These are phyloP conservation scores for Agrotis ipsilon DNA, from an alignment of 2,888 invertebrate genomes.

Conservation along the genomic window DNA sequence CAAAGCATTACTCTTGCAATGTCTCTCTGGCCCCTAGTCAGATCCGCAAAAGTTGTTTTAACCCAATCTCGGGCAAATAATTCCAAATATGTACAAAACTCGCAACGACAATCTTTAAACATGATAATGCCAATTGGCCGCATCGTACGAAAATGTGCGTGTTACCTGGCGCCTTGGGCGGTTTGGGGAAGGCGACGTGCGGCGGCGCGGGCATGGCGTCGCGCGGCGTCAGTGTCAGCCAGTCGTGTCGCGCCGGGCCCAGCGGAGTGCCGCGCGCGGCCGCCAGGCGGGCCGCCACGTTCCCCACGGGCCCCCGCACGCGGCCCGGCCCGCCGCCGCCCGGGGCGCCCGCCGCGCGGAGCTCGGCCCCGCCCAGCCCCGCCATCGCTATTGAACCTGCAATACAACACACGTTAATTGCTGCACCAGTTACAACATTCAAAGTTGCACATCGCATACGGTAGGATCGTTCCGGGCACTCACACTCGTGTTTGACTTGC, in stretches of 20 bases:
- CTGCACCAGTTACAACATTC: not conserved
- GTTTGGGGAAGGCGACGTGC: conserved; percentile 96
- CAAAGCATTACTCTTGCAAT: not conserved
- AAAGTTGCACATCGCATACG: no score
- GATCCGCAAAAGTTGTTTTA: not conserved
- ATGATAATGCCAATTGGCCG: no score
- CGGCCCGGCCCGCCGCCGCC: conserved; percentile 79
- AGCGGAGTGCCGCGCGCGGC: conserved; percentile 81
- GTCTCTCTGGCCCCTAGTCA: not conserved
- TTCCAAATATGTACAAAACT: no score
- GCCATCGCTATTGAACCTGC: conserved; percentile 90
- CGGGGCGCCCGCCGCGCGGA: conserved; percentile 72
- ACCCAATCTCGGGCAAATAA: not conserved
- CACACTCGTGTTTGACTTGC: conserved; percentile 97
- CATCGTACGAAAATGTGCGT: no score
- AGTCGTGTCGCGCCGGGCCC: conserved; percentile 89
- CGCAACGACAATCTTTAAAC: no score
- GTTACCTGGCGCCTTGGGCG: conserved; percentile 96
- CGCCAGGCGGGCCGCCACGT: conserved; percentile 85
- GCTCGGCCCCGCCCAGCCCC: conserved; percentile 89
- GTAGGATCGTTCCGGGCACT: conserved; percentile 74
- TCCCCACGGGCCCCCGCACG: conserved; percentile 82
- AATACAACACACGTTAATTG: not conserved
- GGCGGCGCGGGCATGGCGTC: conserved; percentile 95
- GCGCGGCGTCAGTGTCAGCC: conserved; percentile 94